Conservation (phyloP, 2,888 invertebrate genomes). For the Microplitis deprimator region DNA sequence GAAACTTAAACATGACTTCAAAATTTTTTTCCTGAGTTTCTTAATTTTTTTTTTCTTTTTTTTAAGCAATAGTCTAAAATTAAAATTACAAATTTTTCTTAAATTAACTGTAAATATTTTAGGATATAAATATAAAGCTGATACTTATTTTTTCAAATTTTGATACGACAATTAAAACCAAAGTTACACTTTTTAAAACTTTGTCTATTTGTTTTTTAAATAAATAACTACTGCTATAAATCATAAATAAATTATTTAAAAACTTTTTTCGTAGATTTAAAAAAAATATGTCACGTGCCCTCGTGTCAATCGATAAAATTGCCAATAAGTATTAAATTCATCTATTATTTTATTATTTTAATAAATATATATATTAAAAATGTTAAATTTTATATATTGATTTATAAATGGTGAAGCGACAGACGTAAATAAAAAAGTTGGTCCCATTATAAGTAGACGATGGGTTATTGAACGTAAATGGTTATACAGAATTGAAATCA, state of each 20-base stretch:
- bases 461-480: conserved; percentile 50
- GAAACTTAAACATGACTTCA: too few relatives aligned
- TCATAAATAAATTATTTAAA: neutral
- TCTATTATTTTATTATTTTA: neutral
- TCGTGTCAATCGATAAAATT: conserved; percentile 24
- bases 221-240: neutral
- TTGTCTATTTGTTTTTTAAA: neutral
- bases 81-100: too few relatives aligned
- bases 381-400: conserved; percentile 27
- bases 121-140: too few relatives aligned
- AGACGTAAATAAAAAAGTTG: conserved; percentile 58
- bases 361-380: conserved; percentile 17
- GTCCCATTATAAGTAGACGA: conserved; percentile 68
- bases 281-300: conserved; percentile 28
- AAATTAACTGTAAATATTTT: too few relatives aligned
- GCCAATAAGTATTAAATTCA: conserved; percentile 1
- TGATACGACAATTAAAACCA: too few relatives aligned
- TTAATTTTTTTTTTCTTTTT: too few relatives aligned
- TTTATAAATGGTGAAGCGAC: conserved; percentile 38
- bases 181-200: too few relatives aligned
- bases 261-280: neutral
- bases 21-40: too few relatives aligned
- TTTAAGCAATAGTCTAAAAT: too few relatives aligned
- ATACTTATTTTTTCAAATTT: too few relatives aligned
- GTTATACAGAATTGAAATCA: conserved; percentile 15